phyloP scores from a whole-genome alignment of 2,113 vertebrate genomes.

The Micromys minutus region DNA sequence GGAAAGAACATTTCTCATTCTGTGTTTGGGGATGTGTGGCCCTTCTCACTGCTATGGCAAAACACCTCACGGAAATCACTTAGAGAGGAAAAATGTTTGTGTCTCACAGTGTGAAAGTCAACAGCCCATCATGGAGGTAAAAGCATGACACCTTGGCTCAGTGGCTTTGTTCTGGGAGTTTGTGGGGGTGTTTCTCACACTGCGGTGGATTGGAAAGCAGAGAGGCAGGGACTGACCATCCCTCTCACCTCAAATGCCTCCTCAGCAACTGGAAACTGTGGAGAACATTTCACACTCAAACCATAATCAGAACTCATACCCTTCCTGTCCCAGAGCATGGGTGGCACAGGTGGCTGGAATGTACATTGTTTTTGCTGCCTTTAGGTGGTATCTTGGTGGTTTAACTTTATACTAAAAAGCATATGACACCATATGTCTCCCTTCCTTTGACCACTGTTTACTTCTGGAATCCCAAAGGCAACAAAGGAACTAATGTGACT shows the following conservation, averaged over 20 bases:
- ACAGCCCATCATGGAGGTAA: neutral
- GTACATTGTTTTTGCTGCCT: neutral
- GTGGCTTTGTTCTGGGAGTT: neutral
- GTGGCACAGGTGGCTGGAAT: neutral
- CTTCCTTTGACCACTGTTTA: neutral
- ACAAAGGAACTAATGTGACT: neutral
- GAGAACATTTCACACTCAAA: neutral
- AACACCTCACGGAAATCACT: neutral
- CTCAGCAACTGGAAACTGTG: neutral
- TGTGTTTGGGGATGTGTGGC: neutral
- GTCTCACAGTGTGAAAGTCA: too few relatives aligned
- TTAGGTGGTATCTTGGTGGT: neutral
- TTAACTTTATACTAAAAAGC: neutral
- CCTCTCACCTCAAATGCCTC: neutral
- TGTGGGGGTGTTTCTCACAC: too few relatives aligned
- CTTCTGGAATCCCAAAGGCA: neutral
- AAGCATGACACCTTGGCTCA: neutral
- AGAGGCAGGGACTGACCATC: neutral
- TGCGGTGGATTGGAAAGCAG: neutral
- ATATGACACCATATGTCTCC: neutral
- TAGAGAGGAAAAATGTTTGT: neutral
- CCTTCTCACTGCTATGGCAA: too few relatives aligned
- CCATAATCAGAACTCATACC: neutral
- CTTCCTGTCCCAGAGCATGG: neutral
- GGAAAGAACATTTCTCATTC: neutral